Percentiles rank a stretch among this genome's conserved stretches.
Conservation (phyloP, 2,888 invertebrate genomes). For the Polylopha cassiicola region DNA sequence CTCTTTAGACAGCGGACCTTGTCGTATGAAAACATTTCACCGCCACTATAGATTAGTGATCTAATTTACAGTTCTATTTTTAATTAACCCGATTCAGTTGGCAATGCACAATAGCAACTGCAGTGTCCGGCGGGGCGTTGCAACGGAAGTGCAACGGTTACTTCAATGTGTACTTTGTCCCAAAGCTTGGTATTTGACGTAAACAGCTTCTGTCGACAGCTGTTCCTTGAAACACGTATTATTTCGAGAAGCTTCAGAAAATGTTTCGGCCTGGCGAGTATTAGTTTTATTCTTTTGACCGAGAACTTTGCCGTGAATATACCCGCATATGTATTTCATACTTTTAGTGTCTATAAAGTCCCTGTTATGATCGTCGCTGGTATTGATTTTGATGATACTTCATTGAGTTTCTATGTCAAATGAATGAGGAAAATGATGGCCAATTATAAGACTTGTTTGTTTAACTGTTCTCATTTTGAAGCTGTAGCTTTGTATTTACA, state of each 20-base stretch:
- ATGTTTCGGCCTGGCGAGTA: slow-evolving; percentile 52
- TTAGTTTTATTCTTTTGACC: slow-evolving; percentile 32
- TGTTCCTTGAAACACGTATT: slow-evolving; percentile 45
- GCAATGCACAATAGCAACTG: slow-evolving; percentile 28
- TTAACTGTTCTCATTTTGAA: no score
- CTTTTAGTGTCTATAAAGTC: slow-evolving; percentile 22
- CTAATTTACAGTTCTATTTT: slow-evolving; percentile 19
- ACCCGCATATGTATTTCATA: slow-evolving; percentile 28
- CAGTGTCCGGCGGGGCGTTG: slow-evolving; percentile 13
- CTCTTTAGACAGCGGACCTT: no score
- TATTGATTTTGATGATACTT: slow-evolving; percentile 15
- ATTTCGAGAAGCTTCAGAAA: slow-evolving; percentile 41
- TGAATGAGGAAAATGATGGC: not conserved
- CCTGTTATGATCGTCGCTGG: slow-evolving; percentile 11
- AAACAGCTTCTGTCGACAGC: slow-evolving; percentile 34
- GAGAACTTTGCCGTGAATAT: slow-evolving; percentile 29
- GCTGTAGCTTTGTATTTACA: no score
- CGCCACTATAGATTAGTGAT: slow-evolving; percentile 2
- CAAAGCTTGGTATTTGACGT: slow-evolving; percentile 35
- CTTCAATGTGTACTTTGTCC: slow-evolving; percentile 19
- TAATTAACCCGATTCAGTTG: slow-evolving; percentile 25
- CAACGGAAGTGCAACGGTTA: slow-evolving; percentile 9
- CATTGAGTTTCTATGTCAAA: slow-evolving; percentile 1
- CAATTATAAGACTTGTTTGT: not conserved
- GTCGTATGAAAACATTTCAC: no score